Evolutionary conservation across 2,888 invertebrate genomes (phyloP), one percentile per base, ranked within the genome.

Genomic region (Andrena dorsata): DNA sequence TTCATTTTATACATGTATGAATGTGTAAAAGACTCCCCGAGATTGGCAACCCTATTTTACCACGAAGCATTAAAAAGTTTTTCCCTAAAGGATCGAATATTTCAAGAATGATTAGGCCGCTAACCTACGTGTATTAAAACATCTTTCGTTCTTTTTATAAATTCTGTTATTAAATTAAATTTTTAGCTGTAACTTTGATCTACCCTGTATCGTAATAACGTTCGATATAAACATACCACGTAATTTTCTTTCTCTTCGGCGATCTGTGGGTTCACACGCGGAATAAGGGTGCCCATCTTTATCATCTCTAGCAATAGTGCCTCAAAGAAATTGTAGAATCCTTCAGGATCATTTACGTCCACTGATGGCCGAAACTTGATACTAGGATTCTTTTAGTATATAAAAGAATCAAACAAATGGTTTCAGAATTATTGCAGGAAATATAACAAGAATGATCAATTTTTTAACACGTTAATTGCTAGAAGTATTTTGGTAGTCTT

Each of bases 271-370:
- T 93, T 89, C n/a, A 93, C 95, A 71, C 97, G 95, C 0, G 95
- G 95, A 88, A 98, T 95, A 66, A 97, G 94, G 6, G 96, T 95
- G 16, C 96, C 95, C 95, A 98, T 97, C 65, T 96, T 95, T 91
- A 96, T 96, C 91, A 98, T 96, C 89, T 98, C 97, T 70, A 97
- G 96, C 89, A 98, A 94, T 88, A 98, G 95, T 23, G 95, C 95
- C 88, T 96, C 96, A 30, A 98, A 94, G 32, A 96, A 95, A 71
- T 95, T 95, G 60, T 96, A 95, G 84, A 98, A 96, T 8, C 97
- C 97, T 58, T 95, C 95, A 0, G 95, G 92, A 89, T 96, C 95
- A 28, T 96, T 95, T 66, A 95, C 90, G 80, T 97, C 96, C 89
- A 98, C 94, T 0, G 97, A 96, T 0, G 98, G 98, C 30, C 95